These are phyloP conservation scores for Brenthis hecate DNA, from an alignment of 2,888 invertebrate genomes.

Conservation along the genomic window DNA sequence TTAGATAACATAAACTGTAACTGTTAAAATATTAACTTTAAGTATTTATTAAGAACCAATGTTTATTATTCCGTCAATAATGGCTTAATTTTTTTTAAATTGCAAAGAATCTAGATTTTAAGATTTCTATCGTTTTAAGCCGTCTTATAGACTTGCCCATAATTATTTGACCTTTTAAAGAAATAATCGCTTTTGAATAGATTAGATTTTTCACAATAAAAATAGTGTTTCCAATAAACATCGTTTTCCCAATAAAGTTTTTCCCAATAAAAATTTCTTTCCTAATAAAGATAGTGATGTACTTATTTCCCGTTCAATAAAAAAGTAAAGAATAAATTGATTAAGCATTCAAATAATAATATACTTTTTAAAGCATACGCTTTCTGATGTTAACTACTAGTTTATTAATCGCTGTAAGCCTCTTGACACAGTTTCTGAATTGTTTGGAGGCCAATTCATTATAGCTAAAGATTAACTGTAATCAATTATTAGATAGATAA, in stretches of 20 bases:
- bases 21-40: constrained; percentile 16
- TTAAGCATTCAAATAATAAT: background rate
- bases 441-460: constrained; percentile 8
- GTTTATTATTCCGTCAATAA: constrained; percentile 2
- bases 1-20: constrained; percentile 19
- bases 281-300: no score
- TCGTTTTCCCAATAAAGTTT: no score
- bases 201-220: background rate
- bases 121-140: no score
- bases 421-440: constrained; percentile 13
- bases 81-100: background rate
- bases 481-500: constrained; percentile 2
- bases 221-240: no score
- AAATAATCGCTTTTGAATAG: background rate
- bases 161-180: background rate
- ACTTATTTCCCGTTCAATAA: no score
- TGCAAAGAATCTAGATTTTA: background rate
- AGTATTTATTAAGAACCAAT: background rate
- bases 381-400: background rate
- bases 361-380: background rate
- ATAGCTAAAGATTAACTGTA: constrained; percentile 6
- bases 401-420: constrained; percentile 1
- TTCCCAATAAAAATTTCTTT: no score
- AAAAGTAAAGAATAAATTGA: background rate
- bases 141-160: background rate